phyloP scores from a whole-genome alignment of 2,888 invertebrate genomes.

The Watsonalla cultraria region DNA sequence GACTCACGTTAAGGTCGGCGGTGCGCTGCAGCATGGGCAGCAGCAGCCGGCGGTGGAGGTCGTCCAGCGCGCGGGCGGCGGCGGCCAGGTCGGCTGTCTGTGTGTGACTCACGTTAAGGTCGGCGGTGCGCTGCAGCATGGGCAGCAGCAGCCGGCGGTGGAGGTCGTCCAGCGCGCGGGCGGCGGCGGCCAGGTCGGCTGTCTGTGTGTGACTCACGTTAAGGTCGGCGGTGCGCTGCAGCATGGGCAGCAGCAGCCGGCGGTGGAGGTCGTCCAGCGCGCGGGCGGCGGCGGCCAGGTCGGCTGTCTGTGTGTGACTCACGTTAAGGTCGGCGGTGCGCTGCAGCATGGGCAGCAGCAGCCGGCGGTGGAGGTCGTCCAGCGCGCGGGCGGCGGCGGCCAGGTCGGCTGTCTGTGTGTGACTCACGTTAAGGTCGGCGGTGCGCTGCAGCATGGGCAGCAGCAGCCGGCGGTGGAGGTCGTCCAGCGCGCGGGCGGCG shows the following conservation, averaged over 20 bases:
- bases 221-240: slow-evolving; percentile 72
- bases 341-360: no score
- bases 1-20: slow-evolving; percentile 70
- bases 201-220: slow-evolving; percentile 54
- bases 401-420: slow-evolving; percentile 8
- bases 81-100: slow-evolving; percentile 63
- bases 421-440: slow-evolving; percentile 70
- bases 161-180: slow-evolving; percentile 2
- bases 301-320: slow-evolving; percentile 31
- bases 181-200: no score
- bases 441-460: slow-evolving; percentile 80
- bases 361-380: slow-evolving; percentile 6
- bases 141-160: background rate
- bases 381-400: no score
- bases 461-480: slow-evolving; percentile 80
- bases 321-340: no score
- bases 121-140: no score
- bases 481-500: slow-evolving; percentile 74
- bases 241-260: slow-evolving; percentile 81
- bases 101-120: no score
- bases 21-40: slow-evolving; percentile 80
- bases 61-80: slow-evolving; percentile 74
- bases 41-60: slow-evolving; percentile 80
- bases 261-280: slow-evolving; percentile 80
- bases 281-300: slow-evolving; percentile 68